Base-by-base conservation (phyloP, 2,113 vertebrate genomes). In the Nothobranchius kuhntae region DNA sequence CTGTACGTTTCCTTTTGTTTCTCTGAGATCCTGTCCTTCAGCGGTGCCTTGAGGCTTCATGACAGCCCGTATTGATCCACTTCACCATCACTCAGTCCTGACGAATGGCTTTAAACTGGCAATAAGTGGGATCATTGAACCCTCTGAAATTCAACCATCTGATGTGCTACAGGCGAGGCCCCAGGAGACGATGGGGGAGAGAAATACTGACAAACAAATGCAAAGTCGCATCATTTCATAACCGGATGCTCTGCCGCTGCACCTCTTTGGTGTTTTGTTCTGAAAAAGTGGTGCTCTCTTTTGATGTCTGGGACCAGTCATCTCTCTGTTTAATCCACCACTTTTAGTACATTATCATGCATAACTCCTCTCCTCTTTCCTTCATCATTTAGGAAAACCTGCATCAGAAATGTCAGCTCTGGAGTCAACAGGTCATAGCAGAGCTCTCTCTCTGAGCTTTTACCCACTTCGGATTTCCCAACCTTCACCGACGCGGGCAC, bases 11-110 rank as follows among this genome's bases (percentile, higher is more conserved):
- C 84, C 82, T 76, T 86, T 80, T 84, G 86, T 88, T 91, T 89
- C 78, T 75, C 60, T 58, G 53, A 66, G 78, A 73, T 47, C 60
- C 68, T 24, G 80, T 85, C 85, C 56, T 67, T 82, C 77, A 82
- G 81, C 47, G 9, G 59, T 15, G 60, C 72, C 74, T 71, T 38
- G 72, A 78, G 86, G 75, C 79, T 74, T 70, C 71, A 62, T 68
- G 87, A 87, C 89, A 88, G 82, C 78, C 67, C 58, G 21, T 72
- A 91, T 89, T 80, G 87, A 90, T 89, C 89, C 81, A 79, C 80
- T 81, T 91, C 86, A 73, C 75, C 87, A 82, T 89, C 85, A 62
- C 84, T 90, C 87, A 83, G 77, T 64, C 76, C 75, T 83, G 86
- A 89, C 75, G 78, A 86, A 89, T 81, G 80, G 75, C 80, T 83